Base-by-base conservation (phyloP, 2,888 invertebrate genomes). In the Drosophila mimetica region DNA sequence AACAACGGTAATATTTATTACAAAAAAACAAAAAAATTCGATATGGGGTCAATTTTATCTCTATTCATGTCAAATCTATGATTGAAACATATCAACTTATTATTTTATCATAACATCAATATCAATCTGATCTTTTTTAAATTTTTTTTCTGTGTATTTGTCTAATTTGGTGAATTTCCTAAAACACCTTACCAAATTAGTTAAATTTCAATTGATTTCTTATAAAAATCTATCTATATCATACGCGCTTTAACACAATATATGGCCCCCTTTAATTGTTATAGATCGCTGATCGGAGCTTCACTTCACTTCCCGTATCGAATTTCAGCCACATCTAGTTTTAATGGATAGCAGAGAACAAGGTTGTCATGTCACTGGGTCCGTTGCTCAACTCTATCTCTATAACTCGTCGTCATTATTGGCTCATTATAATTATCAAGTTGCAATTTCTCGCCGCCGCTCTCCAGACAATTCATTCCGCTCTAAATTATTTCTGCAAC, bases 391-490 rank as follows among this genome's bases (percentile, higher is more conserved):
- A 37, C 41, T 37, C 32, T 7, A 30, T 16, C 25, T 14, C 53
- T 28, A n/a, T n/a, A n/a, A 7, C 25, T 39, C 51, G 51, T 8
- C 53, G 48, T 57, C 66, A 63, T 66, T 67, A 70, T 70, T 70
- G 60, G 39, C 53, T 70, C 70, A 69, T 70, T 70, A 69, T 70
- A 69, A 69, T 69, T 69, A 70, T 70, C 59, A 69, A 44, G 71
- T 55, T 47, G 55, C 50, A 46, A 48, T 79, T 69, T 69, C 46
- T 57, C 44, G 57, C 30, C 8, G 14, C 30, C 60, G 25, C 48
- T 69, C 71, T 72, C 67, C 44, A 71, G 77, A 71, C 77, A 66
- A 69, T 77, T 82, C 63, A 79, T 67, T 82, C 58, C 66, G 77
- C 41, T 71, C 75, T 71, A 73, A 82, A 75, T 79, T 79, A 67